Evolutionary conservation across 37 sponge, comb jelly and placozoan genomes (phyloP).

Genomic region (Aphrocallistes beatrix): DNA sequence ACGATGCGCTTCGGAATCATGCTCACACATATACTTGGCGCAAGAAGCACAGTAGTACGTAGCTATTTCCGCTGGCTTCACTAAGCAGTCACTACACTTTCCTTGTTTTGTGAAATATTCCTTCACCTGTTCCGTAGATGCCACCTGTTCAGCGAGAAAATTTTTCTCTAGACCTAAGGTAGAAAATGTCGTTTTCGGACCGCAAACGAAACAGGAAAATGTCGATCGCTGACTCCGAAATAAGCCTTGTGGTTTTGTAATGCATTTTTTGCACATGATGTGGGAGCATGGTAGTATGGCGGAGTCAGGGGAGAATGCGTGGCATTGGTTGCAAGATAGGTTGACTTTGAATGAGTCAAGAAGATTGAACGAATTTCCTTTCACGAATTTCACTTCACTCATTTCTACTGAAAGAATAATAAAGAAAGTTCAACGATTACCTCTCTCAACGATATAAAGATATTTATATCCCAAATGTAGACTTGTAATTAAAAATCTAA

Average conservation of each 20-base stretch:
- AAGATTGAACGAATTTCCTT: conserved; percentile 16
- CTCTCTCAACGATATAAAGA: too few species aligned
- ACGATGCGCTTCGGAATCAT: background rate
- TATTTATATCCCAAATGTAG: too few species aligned
- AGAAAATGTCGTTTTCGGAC: background rate
- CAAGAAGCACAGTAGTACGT: background rate
- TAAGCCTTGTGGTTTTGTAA: background rate
- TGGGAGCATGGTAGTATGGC: background rate
- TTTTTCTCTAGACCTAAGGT: background rate
- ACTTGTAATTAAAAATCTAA: too few species aligned
- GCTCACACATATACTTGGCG: background rate
- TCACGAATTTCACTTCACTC: background rate
- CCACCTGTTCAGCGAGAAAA: background rate
- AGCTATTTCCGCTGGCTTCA: background rate
- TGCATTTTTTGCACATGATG: background rate
- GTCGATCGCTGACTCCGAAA: background rate
- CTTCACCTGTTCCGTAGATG: background rate
- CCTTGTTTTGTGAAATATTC: background rate
- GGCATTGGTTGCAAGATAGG: background rate
- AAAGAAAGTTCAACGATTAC: too few species aligned
- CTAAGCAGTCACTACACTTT: background rate
- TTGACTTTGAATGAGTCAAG: background rate
- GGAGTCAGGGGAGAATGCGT: background rate
- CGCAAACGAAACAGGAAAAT: background rate
- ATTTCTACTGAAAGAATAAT: background rate